Evolutionary conservation across 2,797 vertebrate genomes (phyloP), one percentile per base, ranked within the genome.

Genomic region (Psittacula echo): DNA sequence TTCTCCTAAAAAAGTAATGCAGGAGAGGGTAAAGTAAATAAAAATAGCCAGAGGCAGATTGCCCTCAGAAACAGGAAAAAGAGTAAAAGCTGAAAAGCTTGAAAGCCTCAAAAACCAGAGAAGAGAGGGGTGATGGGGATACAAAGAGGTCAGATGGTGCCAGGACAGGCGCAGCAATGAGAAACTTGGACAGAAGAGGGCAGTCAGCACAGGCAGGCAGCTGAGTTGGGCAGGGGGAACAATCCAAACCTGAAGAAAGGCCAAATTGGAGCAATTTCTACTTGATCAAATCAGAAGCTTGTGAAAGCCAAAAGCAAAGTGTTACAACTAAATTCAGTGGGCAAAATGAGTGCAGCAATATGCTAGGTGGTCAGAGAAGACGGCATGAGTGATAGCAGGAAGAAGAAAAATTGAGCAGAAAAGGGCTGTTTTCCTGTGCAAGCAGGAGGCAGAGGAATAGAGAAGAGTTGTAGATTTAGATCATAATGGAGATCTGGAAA

Each of bases 191-290:
- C 4, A 4, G 34, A 79, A 21, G 7, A 71, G 9, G 3, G 13
- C 10, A 19, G 13, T 42, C 48, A 75, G 47, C 67, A 19, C 4
- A 51, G 45, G 19, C 30, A 62, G 6, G 9, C 7, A 1, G n/a
- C 9, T 0, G 0, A 5, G 9, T 1, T 42, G 60, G 29, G 20
- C 29, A 48, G 12, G 3, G 13, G 13, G 5, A 56, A 23, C 27
- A 62, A 81, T 19, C 10, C 51, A 79, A 61, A 73, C 6, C 30
- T 71, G 61, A 74, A 64, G 39, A 75, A 72, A 70, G 16, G 21
- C 8, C 17, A 80, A 68, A 56, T 4, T 24, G n/a, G 10, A 83
- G 13, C 9, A 47, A 34, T 58, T 67, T 47, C 37, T 58, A 12
- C 17, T 32, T 39, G 32, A 61, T 65, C 19, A 77, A 93, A 88